Evolutionary conservation across 2,888 invertebrate species (phyloP).

Genomic region (Drosophila histrio): DNA sequence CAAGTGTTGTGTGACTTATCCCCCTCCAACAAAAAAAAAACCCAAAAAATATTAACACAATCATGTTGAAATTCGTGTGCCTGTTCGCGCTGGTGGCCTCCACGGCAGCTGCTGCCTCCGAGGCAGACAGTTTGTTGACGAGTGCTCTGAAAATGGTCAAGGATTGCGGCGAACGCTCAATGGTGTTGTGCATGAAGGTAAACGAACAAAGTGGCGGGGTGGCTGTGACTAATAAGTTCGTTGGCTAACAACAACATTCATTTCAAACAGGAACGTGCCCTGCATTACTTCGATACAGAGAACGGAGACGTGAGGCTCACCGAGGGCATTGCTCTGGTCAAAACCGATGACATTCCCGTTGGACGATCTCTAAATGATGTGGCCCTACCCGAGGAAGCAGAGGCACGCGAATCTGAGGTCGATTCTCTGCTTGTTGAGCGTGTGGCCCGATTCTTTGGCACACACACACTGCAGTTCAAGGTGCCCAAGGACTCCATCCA

Average conservation of each 20-base stretch:
- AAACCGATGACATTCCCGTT: conserved; percentile 86
- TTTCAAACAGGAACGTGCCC: conserved; percentile 87
- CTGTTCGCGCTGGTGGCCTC: conserved; percentile 85
- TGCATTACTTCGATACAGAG: conserved; percentile 88
- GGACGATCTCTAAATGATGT: conserved; percentile 87
- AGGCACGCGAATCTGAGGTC: conserved; percentile 89
- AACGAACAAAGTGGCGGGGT: conserved; percentile 42
- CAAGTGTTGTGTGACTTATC: conserved; percentile 48
- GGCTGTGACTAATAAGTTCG: background rate
- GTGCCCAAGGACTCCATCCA: conserved; percentile 90
- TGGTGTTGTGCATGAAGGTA: conserved; percentile 90
- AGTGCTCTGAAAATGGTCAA: conserved; percentile 88
- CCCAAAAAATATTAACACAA: conserved; percentile 14
- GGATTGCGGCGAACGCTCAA: conserved; percentile 89
- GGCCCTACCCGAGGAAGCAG: conserved; percentile 89
- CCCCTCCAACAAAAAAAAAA: background rate
- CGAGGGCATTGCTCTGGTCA: conserved; percentile 87
- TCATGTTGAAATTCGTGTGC: conserved; percentile 85
- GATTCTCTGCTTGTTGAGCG: conserved; percentile 90
- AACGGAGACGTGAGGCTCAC: conserved; percentile 87
- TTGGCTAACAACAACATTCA: conserved; percentile 19
- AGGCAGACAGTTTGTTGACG: conserved; percentile 86
- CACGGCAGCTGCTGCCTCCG: conserved; percentile 84
- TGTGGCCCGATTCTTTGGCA: conserved; percentile 90
- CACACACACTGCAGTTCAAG: conserved; percentile 92